Evolutionary conservation across 2,113 vertebrate genomes (phyloP).

Genomic region (Dipodomys stephensi): DNA sequence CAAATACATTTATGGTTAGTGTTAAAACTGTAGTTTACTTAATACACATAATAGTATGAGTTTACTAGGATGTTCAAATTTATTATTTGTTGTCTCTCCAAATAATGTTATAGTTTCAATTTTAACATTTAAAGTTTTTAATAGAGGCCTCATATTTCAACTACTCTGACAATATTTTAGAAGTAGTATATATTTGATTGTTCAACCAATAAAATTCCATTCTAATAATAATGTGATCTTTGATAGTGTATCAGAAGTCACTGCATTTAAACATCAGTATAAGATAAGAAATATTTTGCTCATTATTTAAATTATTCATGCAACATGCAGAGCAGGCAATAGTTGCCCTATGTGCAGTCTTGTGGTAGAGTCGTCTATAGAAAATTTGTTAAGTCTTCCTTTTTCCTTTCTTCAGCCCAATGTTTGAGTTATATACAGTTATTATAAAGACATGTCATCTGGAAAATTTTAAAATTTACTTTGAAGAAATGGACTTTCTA

Average conservation of each 20-base stretch:
- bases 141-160: not conserved
- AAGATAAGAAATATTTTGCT: conserved; percentile 20
- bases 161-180: not conserved
- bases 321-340: not conserved
- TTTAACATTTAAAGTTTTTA: conserved; percentile 18
- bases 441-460: conserved; percentile 13
- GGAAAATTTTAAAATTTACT: conserved; percentile 20
- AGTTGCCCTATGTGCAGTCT: not conserved
- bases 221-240: conserved; percentile 1
- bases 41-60: not conserved
- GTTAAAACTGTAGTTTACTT: not conserved
- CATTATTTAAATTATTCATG: not conserved
- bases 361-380: not conserved
- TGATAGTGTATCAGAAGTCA: not conserved
- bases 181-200: not conserved
- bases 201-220: not conserved
- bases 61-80: not conserved
- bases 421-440: conserved; percentile 28
- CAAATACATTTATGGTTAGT: not conserved
- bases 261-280: conserved; percentile 32
- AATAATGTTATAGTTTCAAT: not conserved
- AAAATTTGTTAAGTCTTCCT: conserved; percentile 17
- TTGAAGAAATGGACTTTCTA: conserved; percentile 30
- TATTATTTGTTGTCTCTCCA: not conserved
- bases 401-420: conserved; percentile 10